These are phyloP conservation scores for Laothoe populi DNA, from an alignment of 2,888 invertebrate species.

Conservation along the genomic window DNA sequence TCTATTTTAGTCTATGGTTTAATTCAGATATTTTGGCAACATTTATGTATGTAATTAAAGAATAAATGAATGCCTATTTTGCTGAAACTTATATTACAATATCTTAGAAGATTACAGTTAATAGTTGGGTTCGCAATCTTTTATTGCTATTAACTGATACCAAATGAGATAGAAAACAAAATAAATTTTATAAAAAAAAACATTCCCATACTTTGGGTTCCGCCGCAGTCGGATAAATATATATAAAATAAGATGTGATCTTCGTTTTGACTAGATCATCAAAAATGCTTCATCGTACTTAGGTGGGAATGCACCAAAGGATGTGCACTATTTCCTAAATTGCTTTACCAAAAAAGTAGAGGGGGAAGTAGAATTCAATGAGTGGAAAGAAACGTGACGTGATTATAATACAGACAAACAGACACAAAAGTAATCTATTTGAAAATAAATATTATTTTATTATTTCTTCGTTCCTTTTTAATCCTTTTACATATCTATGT, in stretches of 20 bases:
- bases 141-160: not conserved
- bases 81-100: not conserved
- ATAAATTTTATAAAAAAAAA: not conserved
- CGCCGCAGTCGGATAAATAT: not conserved
- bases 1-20: not conserved
- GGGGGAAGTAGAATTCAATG: too few species aligned
- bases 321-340: too few species aligned
- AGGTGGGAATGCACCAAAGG: not conserved
- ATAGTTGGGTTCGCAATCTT: not conserved
- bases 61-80: not conserved
- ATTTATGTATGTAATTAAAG: not conserved
- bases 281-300: not conserved
- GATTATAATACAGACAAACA: too few species aligned
- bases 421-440: too few species aligned
- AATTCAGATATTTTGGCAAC: not conserved
- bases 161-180: not conserved
- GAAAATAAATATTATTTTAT: too few species aligned
- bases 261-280: slow-evolving; percentile 9
- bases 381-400: too few species aligned
- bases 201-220: not conserved
- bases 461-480: too few species aligned
- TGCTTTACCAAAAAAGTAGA: too few species aligned
- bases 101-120: not conserved
- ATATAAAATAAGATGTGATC: not conserved
- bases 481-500: too few species aligned